phyloP scores from a whole-genome alignment of 1,140 invertebrate species.

The Drosophila pseudoobscura region DNA sequence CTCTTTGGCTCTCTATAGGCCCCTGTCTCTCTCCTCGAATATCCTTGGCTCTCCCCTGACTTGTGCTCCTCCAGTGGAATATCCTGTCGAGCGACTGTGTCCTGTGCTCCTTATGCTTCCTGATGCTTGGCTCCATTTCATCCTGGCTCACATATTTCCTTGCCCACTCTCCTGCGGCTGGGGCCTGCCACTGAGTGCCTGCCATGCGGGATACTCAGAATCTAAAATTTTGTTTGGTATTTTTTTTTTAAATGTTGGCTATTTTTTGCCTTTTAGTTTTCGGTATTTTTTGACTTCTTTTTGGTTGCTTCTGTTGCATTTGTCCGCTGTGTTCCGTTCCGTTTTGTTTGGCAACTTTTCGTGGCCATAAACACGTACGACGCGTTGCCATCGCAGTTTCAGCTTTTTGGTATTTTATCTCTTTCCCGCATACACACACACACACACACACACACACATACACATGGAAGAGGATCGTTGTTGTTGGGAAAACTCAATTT shows the following conservation, averaged over 20 bases:
- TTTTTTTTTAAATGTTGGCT: slow-evolving; percentile 25
- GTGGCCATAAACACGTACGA: slow-evolving; percentile 76
- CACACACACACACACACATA: slow-evolving; percentile 16
- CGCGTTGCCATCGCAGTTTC: slow-evolving; percentile 65
- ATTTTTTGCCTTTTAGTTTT: slow-evolving; percentile 1
- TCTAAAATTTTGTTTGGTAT: neutral
- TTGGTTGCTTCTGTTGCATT: slow-evolving; percentile 17
- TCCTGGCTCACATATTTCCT: no score
- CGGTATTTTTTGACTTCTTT: neutral
- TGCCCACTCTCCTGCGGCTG: no score
- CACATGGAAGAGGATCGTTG: slow-evolving; percentile 51
- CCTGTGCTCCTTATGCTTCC: no score
- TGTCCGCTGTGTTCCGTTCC: slow-evolving; percentile 51
- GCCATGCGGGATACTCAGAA: slow-evolving; percentile 19
- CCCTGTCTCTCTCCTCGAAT: no score
- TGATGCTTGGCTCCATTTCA: no score
- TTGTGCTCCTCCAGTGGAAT: no score
- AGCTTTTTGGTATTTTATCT: slow-evolving; percentile 71
- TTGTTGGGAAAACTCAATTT: slow-evolving; percentile 79
- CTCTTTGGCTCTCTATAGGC: no score
- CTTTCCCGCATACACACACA: slow-evolving; percentile 20
- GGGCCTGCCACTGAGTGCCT: neutral
- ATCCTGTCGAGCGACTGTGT: no score
- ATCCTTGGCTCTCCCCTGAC: no score
- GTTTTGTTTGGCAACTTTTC: slow-evolving; percentile 77